A percentile compares a stretch with the other conserved stretches of the same genome.
Evolutionary conservation across 1,140 invertebrate genomes (phyloP).

Genomic region (Cydia amplana): DNA sequence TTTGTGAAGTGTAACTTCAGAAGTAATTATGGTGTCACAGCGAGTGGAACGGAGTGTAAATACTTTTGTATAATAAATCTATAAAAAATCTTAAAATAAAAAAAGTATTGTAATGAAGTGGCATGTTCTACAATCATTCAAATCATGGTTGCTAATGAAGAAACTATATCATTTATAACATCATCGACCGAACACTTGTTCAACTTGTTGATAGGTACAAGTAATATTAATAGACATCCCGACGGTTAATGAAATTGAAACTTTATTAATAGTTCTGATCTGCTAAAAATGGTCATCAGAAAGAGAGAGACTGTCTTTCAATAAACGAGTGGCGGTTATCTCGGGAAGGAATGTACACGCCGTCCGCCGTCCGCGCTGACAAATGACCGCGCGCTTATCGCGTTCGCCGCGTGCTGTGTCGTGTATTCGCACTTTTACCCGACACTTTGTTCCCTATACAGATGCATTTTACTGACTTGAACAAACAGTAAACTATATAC

Average conservation of each 20-base stretch:
- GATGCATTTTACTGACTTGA: constrained; percentile 20
- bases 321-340: constrained; percentile 67
- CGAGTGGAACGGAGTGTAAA: background rate
- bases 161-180: constrained; percentile 6
- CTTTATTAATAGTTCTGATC: constrained; percentile 9
- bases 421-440: constrained; percentile 48
- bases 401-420: constrained; percentile 33
- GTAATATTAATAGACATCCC: background rate
- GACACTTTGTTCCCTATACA: constrained; percentile 28
- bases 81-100: background rate
- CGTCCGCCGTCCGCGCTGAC: constrained; percentile 63
- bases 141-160: background rate
- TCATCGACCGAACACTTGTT: background rate
- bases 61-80: background rate
- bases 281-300: constrained; percentile 43
- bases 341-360: constrained; percentile 71
- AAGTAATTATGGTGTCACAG: constrained; percentile 5
- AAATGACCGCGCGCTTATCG: constrained; percentile 73
- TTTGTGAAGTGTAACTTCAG: background rate
- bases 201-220: background rate
- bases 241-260: constrained; percentile 15
- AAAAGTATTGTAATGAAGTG: background rate
- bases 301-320: constrained; percentile 52
- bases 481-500: constrained; percentile 11
- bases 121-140: background rate